These are phyloP conservation scores for Ctenopoma multispine DNA, from an alignment of 2,797 vertebrate species.

Conservation along the genomic window DNA sequence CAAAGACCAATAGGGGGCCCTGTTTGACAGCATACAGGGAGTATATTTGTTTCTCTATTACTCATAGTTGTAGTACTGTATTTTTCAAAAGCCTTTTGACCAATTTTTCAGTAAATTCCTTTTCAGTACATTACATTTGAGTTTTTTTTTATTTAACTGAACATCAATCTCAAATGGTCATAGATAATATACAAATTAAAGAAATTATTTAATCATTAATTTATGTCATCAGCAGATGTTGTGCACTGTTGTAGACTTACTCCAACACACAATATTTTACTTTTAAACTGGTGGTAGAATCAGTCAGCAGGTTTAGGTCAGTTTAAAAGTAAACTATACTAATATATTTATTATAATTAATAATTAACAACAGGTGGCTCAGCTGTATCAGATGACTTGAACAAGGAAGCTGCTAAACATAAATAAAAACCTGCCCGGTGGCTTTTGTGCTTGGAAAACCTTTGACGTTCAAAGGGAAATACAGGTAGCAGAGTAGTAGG, in stretches of 20 bases:
- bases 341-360: neutral
- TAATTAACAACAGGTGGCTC: constrained; percentile 2
- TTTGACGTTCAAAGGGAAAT: constrained; percentile 49
- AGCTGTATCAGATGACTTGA: constrained; percentile 8
- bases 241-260: neutral
- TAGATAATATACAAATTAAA: constrained; percentile 4
- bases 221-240: no score
- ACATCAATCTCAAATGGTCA: neutral
- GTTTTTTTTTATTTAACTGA: neutral
- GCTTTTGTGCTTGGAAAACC: constrained; percentile 3
- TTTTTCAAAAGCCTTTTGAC: neutral
- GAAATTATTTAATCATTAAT: neutral
- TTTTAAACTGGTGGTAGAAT: neutral
- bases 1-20: constrained; percentile 52
- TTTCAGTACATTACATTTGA: neutral
- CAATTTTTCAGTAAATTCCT: neutral
- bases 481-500: neutral
- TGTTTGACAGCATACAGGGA: constrained; percentile 20
- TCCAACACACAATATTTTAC: neutral
- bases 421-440: constrained; percentile 46
- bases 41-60: neutral
- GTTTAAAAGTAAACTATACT: neutral
- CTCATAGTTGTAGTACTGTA: neutral
- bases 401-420: constrained; percentile 42
- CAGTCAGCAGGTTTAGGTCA: accelerated